Base-by-base conservation (phyloP, 35 echinoderm and acorn worm species). In the Heliocidaris erythrogramma region DNA sequence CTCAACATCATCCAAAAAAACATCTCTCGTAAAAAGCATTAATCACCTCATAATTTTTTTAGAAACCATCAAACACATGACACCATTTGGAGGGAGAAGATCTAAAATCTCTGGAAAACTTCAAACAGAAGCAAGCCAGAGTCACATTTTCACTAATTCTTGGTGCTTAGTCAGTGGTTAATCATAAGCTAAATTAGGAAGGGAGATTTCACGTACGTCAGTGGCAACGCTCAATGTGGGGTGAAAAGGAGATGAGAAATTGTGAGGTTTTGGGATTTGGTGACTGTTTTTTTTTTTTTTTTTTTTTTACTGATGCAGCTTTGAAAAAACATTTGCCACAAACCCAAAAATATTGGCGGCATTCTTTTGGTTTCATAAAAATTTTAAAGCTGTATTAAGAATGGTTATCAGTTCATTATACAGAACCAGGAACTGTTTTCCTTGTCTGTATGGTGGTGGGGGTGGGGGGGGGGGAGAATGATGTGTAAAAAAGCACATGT, bases 11-110 rank as follows among this genome's bases (percentile, higher is more conserved):
- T 52, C 12, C 49, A 52, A 52, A 52, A 52, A 52, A 52, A 52
- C 49, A 52, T 42, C 35, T 14, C 59, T 18, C 0, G 2, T 60
- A 18, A 60, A 9, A 60, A 78, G 65, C 27, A 78, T 78, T 78
- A 78, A 78, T 78, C 65, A 78, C 65, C n/a, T 27, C 65, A 78
- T 78, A 1, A 42, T 42, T 42, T 42, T 42, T n/a, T 21, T 78
- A n/a, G 65, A 27, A n/a, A 78, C 65, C 65, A 78, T 78, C 65
- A 78, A 78, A 78, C 27, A 78, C 65, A 78, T 78, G 65, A 78
- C 65, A 78, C 27, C 52, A 24, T 21, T 5, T 27, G 65, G 65
- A n/a, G 65, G 65, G 27, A 27, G 14, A 56, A 10, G 21, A 78
- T 78, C 21, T 78, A 78, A 78, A 78, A 21, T 56, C 52, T 56